Evolutionary conservation across 2,888 invertebrate genomes (phyloP).

Genomic region (Agrilus biguttatus): DNA sequence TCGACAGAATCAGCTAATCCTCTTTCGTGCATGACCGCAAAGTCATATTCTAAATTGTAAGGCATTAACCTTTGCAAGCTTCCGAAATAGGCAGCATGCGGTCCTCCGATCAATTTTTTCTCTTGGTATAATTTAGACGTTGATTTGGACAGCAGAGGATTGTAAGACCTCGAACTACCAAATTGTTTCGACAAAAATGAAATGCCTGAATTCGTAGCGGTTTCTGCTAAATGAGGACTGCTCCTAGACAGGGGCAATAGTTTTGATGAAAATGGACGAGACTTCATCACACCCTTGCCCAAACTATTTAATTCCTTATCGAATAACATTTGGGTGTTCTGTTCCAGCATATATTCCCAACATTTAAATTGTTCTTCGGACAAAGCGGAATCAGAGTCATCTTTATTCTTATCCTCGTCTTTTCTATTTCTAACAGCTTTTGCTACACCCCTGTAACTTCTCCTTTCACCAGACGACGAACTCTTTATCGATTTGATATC

Average conservation of each 20-base stretch:
- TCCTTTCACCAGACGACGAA: constrained; percentile 31
- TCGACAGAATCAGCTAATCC: constrained; percentile 61
- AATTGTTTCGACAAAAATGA: constrained; percentile 60
- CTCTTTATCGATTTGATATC: constrained; percentile 21
- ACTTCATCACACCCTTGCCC: constrained; percentile 43
- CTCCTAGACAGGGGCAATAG: constrained; percentile 51
- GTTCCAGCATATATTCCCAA: constrained; percentile 88
- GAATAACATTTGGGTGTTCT: constrained; percentile 76
- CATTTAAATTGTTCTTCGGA: constrained; percentile 83
- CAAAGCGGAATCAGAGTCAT: constrained; percentile 43
- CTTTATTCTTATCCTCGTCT: constrained; percentile 39
- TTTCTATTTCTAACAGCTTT: constrained; percentile 46
- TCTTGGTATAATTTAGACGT: constrained; percentile 43
- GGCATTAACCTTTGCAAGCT: constrained; percentile 74
- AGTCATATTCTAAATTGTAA: constrained; percentile 70
- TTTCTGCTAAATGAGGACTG: constrained; percentile 49
- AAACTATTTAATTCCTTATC: constrained; percentile 77
- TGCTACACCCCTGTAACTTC: constrained; percentile 45
- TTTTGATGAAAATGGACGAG: constrained; percentile 37
- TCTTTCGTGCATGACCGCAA: constrained; percentile 68
- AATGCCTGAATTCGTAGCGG: constrained; percentile 20
- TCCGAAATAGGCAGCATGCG: constrained; percentile 78
- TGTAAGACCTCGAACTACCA: constrained; percentile 67
- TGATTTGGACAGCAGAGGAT: constrained; percentile 43
- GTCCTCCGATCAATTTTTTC: constrained; percentile 54